Evolutionary conservation across 2,113 vertebrate genomes (phyloP).

Genomic region (Corydoras maculifer): DNA sequence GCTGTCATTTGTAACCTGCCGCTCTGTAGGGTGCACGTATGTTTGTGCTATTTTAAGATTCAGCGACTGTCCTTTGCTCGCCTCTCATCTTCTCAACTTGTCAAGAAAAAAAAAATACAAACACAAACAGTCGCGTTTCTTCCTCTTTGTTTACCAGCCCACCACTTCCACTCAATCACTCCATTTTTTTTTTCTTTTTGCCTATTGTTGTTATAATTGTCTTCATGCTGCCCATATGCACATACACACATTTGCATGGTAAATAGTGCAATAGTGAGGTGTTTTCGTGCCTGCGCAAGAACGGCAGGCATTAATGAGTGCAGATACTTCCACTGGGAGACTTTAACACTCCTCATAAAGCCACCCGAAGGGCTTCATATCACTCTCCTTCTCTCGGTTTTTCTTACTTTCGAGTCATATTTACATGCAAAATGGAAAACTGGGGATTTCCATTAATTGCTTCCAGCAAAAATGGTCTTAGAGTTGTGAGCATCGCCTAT

Average conservation of each 20-base stretch:
- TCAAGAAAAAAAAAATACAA: neutral
- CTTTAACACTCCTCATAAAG: constrained; percentile 19
- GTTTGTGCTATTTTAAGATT: constrained; percentile 10
- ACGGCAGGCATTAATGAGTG: constrained; percentile 24
- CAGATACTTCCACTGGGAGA: constrained; percentile 25
- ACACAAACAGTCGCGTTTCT: neutral
- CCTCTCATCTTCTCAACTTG: neutral
- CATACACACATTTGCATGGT: constrained; percentile 17
- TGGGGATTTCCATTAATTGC: too few species aligned
- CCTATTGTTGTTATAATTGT: neutral
- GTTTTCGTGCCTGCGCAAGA: constrained; percentile 12
- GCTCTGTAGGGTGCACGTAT: neutral
- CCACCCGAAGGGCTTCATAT: constrained; percentile 16
- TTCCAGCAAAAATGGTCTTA: too few species aligned
- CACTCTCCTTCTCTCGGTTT: too few species aligned
- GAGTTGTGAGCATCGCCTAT: too few species aligned
- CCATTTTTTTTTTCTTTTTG: neutral
- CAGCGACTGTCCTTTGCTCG: neutral
- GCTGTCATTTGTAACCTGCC: neutral
- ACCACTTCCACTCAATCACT: too few species aligned
- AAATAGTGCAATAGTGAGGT: constrained; percentile 3
- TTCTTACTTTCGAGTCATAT: too few species aligned
- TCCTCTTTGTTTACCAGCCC: constrained; percentile 19
- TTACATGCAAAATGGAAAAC: too few species aligned
- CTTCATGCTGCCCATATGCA: neutral